A percentile compares a stretch with the other conserved stretches of the same genome.
phyloP scores from a whole-genome alignment of 2,113 vertebrate species.

The Larimichthys crocea region DNA sequence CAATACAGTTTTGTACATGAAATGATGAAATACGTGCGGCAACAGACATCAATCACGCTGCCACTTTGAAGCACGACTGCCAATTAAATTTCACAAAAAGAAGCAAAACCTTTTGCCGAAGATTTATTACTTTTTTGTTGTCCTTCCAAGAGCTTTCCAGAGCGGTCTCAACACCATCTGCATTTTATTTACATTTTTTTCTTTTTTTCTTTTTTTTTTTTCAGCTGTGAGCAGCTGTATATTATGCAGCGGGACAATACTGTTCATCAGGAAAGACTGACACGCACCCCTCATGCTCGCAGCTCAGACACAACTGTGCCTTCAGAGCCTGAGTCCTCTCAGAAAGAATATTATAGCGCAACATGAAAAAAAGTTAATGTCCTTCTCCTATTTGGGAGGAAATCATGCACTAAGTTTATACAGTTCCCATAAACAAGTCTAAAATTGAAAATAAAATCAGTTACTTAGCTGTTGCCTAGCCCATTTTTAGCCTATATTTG shows the following conservation, averaged over 20 bases:
- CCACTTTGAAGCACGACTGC: neutral
- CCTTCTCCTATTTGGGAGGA: neutral
- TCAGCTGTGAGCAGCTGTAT: constrained; percentile 43
- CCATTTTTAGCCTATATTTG: neutral
- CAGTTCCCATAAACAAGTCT: neutral
- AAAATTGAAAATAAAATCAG: too few species aligned
- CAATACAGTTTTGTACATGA: neutral
- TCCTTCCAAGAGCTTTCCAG: constrained; percentile 36
- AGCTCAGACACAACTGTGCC: neutral
- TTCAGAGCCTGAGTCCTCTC: neutral
- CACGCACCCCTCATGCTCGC: too few species aligned
- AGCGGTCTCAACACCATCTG: constrained; percentile 31
- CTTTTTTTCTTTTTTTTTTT: constrained; percentile 24
- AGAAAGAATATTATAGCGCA: neutral
- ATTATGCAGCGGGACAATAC: constrained; percentile 1
- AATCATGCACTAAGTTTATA: neutral
- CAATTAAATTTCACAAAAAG: neutral
- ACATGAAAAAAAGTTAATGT: neutral
- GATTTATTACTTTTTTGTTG: constrained; percentile 41
- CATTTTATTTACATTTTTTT: constrained; percentile 24
- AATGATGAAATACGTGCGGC: constrained; percentile 1
- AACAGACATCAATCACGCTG: constrained; percentile 12
- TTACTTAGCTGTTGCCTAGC: neutral
- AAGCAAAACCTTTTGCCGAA: neutral
- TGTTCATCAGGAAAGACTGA: constrained; percentile 1